phyloP scores from a whole-genome alignment of 2,888 invertebrate species.

The Timema cristinae region DNA sequence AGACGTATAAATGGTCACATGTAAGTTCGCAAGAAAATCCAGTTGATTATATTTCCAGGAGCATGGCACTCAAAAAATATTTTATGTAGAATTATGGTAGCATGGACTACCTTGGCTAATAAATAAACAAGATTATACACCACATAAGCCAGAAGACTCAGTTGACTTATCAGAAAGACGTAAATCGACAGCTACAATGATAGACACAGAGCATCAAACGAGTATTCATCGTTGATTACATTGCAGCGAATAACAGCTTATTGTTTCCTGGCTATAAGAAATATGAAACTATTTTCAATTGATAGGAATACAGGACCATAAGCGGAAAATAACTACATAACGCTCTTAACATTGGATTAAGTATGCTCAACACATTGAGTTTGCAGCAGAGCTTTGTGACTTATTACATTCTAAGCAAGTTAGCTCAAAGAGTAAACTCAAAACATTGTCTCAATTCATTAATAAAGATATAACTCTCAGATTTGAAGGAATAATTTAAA shows the following conservation, averaged over 20 bases:
- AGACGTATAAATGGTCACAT: too few species aligned
- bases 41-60: conserved; percentile 36
- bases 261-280: not conserved
- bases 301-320: not conserved
- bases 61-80: conserved; percentile 10
- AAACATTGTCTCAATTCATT: not conserved
- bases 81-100: not conserved
- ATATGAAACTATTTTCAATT: not conserved
- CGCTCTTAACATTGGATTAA: not conserved
- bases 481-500: not conserved
- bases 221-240: not conserved
- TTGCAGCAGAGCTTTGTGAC: not conserved
- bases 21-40: conserved; percentile 33
- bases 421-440: not conserved
- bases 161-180: not conserved
- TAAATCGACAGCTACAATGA: not conserved
- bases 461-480: not conserved
- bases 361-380: not conserved
- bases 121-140: not conserved
- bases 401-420: not conserved
- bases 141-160: not conserved
- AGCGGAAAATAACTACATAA: not conserved
- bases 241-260: not conserved
- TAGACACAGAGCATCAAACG: not conserved
- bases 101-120: not conserved